Evolutionary conservation across 2,113 vertebrate genomes (phyloP).

Genomic region (Nyctereutes procyonoides): DNA sequence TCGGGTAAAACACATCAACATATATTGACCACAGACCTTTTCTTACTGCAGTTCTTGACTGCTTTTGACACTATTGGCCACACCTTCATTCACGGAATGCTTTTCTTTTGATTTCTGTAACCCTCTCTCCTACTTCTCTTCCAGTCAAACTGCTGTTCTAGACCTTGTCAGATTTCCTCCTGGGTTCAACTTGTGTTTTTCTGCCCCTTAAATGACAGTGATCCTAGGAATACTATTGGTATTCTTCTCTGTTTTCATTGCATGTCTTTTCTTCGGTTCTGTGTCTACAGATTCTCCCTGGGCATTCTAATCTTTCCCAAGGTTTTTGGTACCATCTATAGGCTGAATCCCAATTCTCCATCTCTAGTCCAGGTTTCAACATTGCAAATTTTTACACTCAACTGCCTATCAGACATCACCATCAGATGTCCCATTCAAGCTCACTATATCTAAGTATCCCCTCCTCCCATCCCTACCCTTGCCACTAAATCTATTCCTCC

Average conservation of each 20-base stretch:
- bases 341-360: neutral
- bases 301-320: neutral
- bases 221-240: neutral
- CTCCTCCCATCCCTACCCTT: neutral
- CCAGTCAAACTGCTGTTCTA: neutral
- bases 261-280: neutral
- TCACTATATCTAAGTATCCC: neutral
- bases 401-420: neutral
- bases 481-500: neutral
- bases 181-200: neutral
- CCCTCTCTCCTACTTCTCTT: neutral
- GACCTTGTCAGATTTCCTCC: neutral
- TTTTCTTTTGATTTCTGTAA: neutral
- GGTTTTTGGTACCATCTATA: neutral
- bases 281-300: neutral
- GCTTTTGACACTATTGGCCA: neutral
- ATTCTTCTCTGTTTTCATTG: neutral
- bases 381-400: neutral
- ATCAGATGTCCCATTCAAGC: neutral
- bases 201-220: neutral
- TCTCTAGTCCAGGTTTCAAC: neutral
- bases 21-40: neutral
- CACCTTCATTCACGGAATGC: neutral
- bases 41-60: neutral
- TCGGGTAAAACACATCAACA: fast-evolving